Percentiles rank a stretch among this genome's conserved stretches.
Evolutionary conservation across 2,888 invertebrate genomes (phyloP).

Genomic region (Watsonalla cultraria): DNA sequence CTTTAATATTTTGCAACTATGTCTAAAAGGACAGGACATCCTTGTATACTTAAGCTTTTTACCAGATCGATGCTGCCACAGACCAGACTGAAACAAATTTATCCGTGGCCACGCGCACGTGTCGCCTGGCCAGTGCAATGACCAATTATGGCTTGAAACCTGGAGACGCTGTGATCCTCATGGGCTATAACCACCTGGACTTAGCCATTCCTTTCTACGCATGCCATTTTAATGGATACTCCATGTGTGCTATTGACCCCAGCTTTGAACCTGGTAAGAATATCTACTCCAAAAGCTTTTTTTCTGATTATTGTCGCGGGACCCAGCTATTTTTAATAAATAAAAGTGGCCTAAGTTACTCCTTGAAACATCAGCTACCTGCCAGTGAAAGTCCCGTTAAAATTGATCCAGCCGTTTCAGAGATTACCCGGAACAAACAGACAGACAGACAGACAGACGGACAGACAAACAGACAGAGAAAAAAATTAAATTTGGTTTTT

Average conservation of each 20-base stretch:
- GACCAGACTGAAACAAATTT: slow-evolving; percentile 31
- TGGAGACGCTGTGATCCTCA: slow-evolving; percentile 37
- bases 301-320: too few species aligned
- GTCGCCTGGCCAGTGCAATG: slow-evolving; percentile 39
- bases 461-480: too few species aligned
- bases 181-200: slow-evolving; percentile 42
- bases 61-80: slow-evolving; percentile 41
- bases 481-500: too few species aligned
- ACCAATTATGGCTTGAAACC: slow-evolving; percentile 30
- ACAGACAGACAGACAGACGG: too few species aligned
- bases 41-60: background rate
- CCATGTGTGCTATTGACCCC: slow-evolving; percentile 38
- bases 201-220: slow-evolving; percentile 41
- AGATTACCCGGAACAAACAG: too few species aligned
- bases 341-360: too few species aligned
- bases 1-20: too few species aligned
- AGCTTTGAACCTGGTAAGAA: slow-evolving; percentile 21
- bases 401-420: too few species aligned
- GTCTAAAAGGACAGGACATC: background rate
- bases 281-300: too few species aligned
- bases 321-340: too few species aligned
- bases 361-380: too few species aligned
- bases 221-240: slow-evolving; percentile 35
- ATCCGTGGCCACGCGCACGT: slow-evolving; percentile 35
- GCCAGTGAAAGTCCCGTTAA: too few species aligned